Base-by-base conservation (phyloP, 2,888 invertebrate genomes). In the Cerceris rybyensis region DNA sequence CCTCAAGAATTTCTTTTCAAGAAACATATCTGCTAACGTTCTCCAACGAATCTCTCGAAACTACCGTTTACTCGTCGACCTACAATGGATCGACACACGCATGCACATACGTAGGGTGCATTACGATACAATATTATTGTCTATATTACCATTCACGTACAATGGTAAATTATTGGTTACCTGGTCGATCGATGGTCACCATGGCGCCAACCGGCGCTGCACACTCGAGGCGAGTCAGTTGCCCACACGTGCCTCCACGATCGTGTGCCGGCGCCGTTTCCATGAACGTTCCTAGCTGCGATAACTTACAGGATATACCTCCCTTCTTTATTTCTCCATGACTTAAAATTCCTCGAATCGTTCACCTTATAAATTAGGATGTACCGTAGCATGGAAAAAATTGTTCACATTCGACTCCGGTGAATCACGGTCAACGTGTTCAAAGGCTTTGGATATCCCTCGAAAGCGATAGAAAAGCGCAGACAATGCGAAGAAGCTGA, bases 81-180 rank as follows among this genome's bases (percentile, higher is more conserved):
- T 58, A 81, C 84, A 84, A 84, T 81, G 67, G 68, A 39, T 46
- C 70, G 73, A 74, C 67, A 80, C n/a, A 43, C 43, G 43, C 11
- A 11, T 63, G 42, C 16, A 49, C 43, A 54, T 52, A 68, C 59
- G 50, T 75, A 76, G 68, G 28, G 81, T 69, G 72, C 81, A 75
- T 75, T 76, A 63, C 68, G 54, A 60, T 59, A 65, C 74, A 68
- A 77, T 81, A 82, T 82, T 81, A 79, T 81, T 82, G 82, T 84
- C 82, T 82, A 63, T 79, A 77, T 79, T 82, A 75, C 75, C 73
- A 73, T 78, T 80, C 42, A 65, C 78, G 70, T 61, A 75, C 71
- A 71, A 68, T 59, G 54, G 71, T 82, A 81, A 82, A 77, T 79
- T 82, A 85, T 82, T 68, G 79, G 75, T 75, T 75, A 68, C 66